Evolutionary conservation across 2,797 vertebrate genomes (phyloP), one percentile per base, ranked within the genome.

Genomic region (Halcyon badia): DNA sequence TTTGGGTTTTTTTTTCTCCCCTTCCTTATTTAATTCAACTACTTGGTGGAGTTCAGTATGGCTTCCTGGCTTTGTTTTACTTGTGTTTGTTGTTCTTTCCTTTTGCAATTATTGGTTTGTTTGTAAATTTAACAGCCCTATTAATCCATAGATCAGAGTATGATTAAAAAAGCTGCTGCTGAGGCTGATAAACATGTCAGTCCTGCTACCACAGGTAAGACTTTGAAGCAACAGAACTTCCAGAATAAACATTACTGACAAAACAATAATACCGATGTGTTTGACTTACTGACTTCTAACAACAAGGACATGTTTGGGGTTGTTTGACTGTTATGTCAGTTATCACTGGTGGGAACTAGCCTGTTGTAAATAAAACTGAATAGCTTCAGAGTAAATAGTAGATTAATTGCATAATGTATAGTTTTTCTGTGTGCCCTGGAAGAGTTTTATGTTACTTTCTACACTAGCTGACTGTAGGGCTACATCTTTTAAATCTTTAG

Each of bases 161-260:
- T 98, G 96, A 98, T 98, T 98, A 98, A 98, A 98, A 98, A 98
- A 94, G 96, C 98, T 96, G 98, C 97, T 97, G 97, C 98, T 98
- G 98, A 98, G 96, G 94, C 97, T 96, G 91, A 81, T 95, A 97
- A 97, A 95, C 84, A 92, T 91, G 84, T 94, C 98, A 98, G 94
- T 98, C 89, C 98, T 98, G 96, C 97, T 93, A 97, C 97, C 96
- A 94, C 98, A 98, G 98, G 98, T 99, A 99, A 98, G 98, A 85
- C 10, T 5, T 56, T 19, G 13, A 89, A 95, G 60, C 70, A 61
- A 71, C 28, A 92, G 46, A 19, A 37, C 66, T 89, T 93, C 61
- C 28, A 87, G 72, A 87, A 58, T 51, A 52, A 78, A 60, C 4
- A 5, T 79, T 61, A 71, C 93, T 87, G 95, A 78, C 92, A 57